phyloP scores from a whole-genome alignment of 2,888 invertebrate species.

The Spatulosminthurus flaviceps region DNA sequence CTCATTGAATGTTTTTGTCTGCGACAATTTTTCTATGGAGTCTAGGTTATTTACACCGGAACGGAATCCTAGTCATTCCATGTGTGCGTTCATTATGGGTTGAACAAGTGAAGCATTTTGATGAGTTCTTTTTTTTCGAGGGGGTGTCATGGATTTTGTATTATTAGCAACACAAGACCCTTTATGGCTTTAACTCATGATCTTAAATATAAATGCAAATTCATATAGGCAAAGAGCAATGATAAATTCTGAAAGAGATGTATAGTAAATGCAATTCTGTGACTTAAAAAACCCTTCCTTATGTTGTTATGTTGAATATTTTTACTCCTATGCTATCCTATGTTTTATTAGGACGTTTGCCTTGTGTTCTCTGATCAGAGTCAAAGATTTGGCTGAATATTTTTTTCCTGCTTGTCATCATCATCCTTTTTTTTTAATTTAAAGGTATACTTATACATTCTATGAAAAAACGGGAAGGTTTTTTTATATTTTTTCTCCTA shows the following conservation, averaged over 20 bases:
- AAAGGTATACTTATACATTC: too few species aligned
- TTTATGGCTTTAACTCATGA: too few species aligned
- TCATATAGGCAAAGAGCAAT: too few species aligned
- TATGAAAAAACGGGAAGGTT: neutral
- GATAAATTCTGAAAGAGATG: too few species aligned
- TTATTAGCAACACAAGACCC: too few species aligned
- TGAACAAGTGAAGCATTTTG: neutral
- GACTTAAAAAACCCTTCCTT: too few species aligned
- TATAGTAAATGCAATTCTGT: too few species aligned
- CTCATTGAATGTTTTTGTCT: constrained; percentile 13
- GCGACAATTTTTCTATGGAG: neutral
- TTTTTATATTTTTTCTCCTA: neutral
- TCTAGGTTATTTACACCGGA: constrained; percentile 34
- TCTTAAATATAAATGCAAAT: too few species aligned
- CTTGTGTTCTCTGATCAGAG: constrained; percentile 38
- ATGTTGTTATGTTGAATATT: too few species aligned
- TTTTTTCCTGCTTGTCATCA: constrained; percentile 15
- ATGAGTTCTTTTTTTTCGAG: neutral
- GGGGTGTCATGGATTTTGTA: too few species aligned
- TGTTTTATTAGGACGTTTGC: constrained; percentile 38
- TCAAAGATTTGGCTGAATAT: constrained; percentile 27
- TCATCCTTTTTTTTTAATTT: neutral
- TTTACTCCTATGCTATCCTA: neutral
- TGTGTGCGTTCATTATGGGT: neutral
- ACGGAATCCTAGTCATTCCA: neutral